Conservation (phyloP, 2,797 vertebrate species). For the Chrysocyon brachyurus region DNA sequence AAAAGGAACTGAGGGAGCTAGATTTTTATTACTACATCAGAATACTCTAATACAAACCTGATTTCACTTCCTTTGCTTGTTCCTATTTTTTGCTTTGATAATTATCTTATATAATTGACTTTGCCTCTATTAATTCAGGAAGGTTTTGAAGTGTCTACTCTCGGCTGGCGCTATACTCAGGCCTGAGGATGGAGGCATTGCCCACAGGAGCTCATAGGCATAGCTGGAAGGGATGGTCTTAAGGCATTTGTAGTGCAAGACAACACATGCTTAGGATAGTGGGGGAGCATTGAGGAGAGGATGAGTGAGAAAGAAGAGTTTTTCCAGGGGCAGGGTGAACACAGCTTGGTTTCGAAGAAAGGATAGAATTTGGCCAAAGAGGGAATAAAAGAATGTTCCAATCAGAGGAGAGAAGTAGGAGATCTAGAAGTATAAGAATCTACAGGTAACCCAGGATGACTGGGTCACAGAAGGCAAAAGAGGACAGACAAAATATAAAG, state of each 20-base stretch:
- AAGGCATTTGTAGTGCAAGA: background rate
- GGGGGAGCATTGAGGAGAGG: background rate
- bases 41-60: background rate
- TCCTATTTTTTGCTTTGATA: background rate
- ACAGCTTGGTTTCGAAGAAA: background rate
- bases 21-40: background rate
- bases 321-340: background rate
- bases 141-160: background rate
- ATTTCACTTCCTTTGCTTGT: background rate
- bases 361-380: background rate
- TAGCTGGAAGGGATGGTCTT: background rate
- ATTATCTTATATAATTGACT: background rate
- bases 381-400: background rate
- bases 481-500: background rate
- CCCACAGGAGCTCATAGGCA: accelerated
- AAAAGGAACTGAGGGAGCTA: background rate
- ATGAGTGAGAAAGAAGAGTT: background rate
- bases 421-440: background rate
- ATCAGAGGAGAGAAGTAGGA: background rate
- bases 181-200: background rate
- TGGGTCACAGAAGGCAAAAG: accelerated
- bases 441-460: background rate
- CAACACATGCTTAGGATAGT: accelerated
- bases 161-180: background rate
- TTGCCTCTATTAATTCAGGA: background rate